phyloP scores from a whole-genome alignment of 2,797 vertebrate genomes.

The Tenualosa ilisha region DNA sequence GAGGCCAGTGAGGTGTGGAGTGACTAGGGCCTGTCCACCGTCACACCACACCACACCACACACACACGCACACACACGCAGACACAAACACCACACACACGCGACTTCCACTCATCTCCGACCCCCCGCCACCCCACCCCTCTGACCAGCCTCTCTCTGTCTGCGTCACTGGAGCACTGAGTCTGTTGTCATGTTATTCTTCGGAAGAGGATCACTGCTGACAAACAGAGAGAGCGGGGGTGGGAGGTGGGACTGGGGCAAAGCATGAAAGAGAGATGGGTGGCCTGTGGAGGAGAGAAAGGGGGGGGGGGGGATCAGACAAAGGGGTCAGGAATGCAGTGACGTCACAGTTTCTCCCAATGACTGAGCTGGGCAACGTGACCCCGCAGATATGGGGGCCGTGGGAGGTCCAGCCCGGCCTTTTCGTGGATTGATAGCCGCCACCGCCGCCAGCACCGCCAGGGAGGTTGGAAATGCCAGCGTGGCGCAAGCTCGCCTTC shows the following conservation, averaged over 20 bases:
- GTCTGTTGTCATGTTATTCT: slow-evolving; percentile 69
- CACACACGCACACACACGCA: slow-evolving; percentile 15
- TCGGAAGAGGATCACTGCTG: slow-evolving; percentile 70
- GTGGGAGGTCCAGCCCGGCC: slow-evolving; percentile 45
- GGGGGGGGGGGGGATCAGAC: slow-evolving; percentile 57
- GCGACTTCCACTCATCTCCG: slow-evolving; percentile 29
- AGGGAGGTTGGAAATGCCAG: slow-evolving; percentile 33
- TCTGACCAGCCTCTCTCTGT: slow-evolving; percentile 61
- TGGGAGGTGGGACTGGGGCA: slow-evolving; percentile 27
- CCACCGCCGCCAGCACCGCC: not conserved
- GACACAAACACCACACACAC: slow-evolving; percentile 31
- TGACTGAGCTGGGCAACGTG: slow-evolving; percentile 61
- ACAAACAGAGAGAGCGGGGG: slow-evolving; percentile 65
- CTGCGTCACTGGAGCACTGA: slow-evolving; percentile 71
- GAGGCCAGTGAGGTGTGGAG: slow-evolving; percentile 36
- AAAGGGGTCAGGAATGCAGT: slow-evolving; percentile 69
- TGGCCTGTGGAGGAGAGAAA: slow-evolving; percentile 38
- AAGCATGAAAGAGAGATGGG: slow-evolving; percentile 34
- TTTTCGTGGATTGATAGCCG: slow-evolving; percentile 54
- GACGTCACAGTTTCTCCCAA: slow-evolving; percentile 65
- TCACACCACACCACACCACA: slow-evolving; percentile 1
- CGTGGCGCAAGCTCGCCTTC: not conserved
- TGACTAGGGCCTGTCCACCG: slow-evolving; percentile 8
- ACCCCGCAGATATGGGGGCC: slow-evolving; percentile 56
- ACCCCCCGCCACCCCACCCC: slow-evolving; percentile 50